Base-by-base conservation (phyloP, 2,888 invertebrate genomes). In the Trilocha varians region DNA sequence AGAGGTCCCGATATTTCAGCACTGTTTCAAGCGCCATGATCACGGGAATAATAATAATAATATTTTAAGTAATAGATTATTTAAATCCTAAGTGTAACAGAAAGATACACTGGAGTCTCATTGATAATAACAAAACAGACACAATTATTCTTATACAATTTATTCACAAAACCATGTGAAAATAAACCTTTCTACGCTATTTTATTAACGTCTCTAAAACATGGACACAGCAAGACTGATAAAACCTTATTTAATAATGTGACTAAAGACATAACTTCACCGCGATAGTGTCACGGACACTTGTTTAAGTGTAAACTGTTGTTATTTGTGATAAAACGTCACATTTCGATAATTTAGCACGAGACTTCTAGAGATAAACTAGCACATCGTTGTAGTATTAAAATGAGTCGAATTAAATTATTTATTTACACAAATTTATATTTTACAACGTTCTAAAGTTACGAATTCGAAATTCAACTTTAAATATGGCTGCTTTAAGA, bases 251-350 rank as follows among this genome's bases (percentile, higher is more conserved):
- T 80, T 78, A 79, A 79, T 78, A 78, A 77, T 70, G 72, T 66
- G 59, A 69, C 70, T 72, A 70, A 77, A 78, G 70, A 73, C 75
- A 78, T 77, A 78, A 78, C 65, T 76, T 63, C 55, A 47, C 46
- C 40, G 53, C 57, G 72, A 74, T 76, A 76, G 63, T 66, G 70
- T 71, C 69, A 57, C 55, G 57, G 72, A 78, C 75, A 76, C 79
- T 78, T 78, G 77, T 83, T 79, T 79, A 82, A 83, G 82, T 83
- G 84, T 82, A 82, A 78, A 82, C 75, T 79, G 79, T 67, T 83
- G 84, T 83, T 79, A 72, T 69, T 70, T 63, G 65, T 61, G 79
- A 83, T 83, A 82, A 82, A 69, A 68, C 59, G 70, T 76, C 75
- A 76, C 80, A 82, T 82, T 78, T 77, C 52, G 77, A 84, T 84